These are phyloP conservation scores for Entosphenus tridentatus DNA, from an alignment of 2,113 vertebrate genomes.

Conservation along the genomic window DNA sequence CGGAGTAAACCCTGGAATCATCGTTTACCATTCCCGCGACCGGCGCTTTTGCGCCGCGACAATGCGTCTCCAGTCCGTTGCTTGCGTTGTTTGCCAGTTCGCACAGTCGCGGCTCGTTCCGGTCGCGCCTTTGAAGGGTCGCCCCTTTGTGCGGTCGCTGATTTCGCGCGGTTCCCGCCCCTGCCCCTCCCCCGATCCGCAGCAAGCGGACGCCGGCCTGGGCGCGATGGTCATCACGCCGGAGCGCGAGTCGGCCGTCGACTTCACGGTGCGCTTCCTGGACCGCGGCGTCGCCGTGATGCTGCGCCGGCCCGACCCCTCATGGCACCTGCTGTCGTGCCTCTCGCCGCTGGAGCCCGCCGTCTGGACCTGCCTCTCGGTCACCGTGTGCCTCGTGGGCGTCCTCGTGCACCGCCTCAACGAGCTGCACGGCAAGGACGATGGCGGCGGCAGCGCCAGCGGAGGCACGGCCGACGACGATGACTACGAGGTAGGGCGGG, in stretches of 20 bases:
- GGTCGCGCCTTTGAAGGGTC: too few relatives aligned
- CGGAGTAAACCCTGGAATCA: too few relatives aligned
- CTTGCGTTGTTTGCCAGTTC: too few relatives aligned
- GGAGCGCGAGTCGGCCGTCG: conserved; percentile 3
- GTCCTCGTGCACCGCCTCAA: conserved; percentile 2
- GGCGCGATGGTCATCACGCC: conserved; percentile 1
- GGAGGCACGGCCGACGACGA: too few relatives aligned
- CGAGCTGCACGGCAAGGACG: neutral
- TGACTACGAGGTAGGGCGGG: too few relatives aligned
- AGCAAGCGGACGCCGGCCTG: conserved; percentile 1
- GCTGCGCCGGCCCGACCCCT: neutral
- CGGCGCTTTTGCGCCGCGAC: too few relatives aligned
- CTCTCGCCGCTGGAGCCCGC: conserved; percentile 1
- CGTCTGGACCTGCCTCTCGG: neutral
- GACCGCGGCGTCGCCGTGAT: neutral
- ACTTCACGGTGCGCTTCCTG: neutral
- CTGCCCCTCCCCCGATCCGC: neutral
- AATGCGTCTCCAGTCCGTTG: too few relatives aligned
- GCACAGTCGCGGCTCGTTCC: too few relatives aligned
- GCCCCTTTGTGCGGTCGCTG: too few relatives aligned
- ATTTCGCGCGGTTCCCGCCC: too few relatives aligned
- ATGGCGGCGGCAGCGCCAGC: too few relatives aligned
- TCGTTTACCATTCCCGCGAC: too few relatives aligned
- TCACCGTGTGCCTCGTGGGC: conserved; percentile 3
- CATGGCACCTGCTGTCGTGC: conserved; percentile 1